These are phyloP conservation scores for Helarctos malayanus DNA, from an alignment of 2,797 vertebrate species.

Conservation along the genomic window DNA sequence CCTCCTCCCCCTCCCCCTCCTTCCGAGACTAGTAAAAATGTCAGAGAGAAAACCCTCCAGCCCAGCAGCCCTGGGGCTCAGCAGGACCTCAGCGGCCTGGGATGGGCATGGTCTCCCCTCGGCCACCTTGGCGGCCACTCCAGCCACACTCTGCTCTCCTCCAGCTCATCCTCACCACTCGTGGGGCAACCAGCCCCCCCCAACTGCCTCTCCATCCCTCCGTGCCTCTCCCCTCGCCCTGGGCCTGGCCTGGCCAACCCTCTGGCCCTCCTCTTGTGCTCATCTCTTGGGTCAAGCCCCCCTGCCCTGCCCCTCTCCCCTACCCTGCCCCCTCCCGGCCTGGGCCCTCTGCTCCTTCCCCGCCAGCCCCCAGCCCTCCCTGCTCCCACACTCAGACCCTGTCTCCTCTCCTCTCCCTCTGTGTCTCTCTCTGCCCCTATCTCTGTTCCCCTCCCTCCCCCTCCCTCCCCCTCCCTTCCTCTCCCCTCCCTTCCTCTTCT, in stretches of 20 bases:
- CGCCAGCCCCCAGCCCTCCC: neutral
- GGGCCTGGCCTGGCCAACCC: neutral
- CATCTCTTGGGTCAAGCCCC: neutral
- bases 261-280: neutral
- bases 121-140: neutral
- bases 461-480: neutral
- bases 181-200: neutral
- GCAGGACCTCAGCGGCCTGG: neutral
- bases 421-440: constrained; percentile 24
- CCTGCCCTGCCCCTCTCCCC: neutral
- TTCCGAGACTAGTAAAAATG: constrained; percentile 90
- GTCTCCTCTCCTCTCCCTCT: neutral
- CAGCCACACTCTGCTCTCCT: rapidly evolving
- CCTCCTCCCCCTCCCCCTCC: constrained; percentile 87
- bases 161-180: neutral
- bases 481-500: neutral
- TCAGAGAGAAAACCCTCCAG: constrained; percentile 87
- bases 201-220: neutral
- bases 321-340: neutral
- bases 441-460: constrained; percentile 1
- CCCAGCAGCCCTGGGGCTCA: constrained; percentile 49
- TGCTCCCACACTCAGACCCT: neutral
- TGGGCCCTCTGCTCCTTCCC: neutral
- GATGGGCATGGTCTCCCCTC: neutral
- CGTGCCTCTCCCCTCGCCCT: neutral